Evolutionary conservation across 2,797 vertebrate genomes (phyloP).

Genomic region (Pantherophis vulpinus): DNA sequence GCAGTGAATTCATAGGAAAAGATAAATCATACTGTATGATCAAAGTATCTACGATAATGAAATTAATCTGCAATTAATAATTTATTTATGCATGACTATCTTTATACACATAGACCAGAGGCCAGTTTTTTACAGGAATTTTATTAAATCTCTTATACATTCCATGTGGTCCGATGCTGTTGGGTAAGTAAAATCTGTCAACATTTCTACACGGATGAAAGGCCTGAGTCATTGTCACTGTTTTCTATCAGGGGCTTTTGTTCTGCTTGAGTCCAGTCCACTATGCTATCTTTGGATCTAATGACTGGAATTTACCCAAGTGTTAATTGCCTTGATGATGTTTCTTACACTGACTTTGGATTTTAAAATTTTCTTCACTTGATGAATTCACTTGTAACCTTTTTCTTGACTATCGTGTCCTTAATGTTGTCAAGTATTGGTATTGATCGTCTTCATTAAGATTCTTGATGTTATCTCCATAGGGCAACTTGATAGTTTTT

Average conservation of each 20-base stretch:
- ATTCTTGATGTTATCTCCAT: background rate
- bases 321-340: background rate
- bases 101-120: background rate
- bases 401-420: background rate
- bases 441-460: background rate
- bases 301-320: background rate
- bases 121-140: background rate
- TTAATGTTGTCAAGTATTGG: background rate
- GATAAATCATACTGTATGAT: background rate
- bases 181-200: background rate
- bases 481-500: background rate
- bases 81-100: background rate
- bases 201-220: background rate
- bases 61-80: background rate
- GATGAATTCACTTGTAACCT: background rate
- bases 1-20: background rate
- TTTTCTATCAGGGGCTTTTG: background rate
- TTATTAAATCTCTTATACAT: background rate
- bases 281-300: background rate
- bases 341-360: background rate
- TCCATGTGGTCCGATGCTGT: background rate
- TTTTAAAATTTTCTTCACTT: background rate
- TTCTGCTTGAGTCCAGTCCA: background rate
- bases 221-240: background rate
- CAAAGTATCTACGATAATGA: background rate